Conservation (phyloP, 2,888 invertebrate species). For the Thumatha senex region DNA sequence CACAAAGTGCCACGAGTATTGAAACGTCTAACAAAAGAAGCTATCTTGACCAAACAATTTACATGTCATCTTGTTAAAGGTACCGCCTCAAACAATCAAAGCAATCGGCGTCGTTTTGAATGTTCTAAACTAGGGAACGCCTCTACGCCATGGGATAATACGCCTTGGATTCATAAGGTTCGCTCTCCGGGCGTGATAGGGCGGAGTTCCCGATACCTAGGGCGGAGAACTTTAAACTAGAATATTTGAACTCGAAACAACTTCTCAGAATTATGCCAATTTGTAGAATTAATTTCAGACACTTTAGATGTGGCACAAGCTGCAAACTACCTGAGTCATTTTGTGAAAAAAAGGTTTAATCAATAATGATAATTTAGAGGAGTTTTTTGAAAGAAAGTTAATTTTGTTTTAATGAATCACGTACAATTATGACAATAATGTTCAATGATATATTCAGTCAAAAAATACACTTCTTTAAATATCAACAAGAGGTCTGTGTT, state of each 20-base stretch:
- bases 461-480: too few relatives aligned
- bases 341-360: conserved; percentile 17
- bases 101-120: not conserved
- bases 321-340: conserved; percentile 43
- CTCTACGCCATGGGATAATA: conserved; percentile 9
- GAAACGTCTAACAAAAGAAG: conserved; percentile 41
- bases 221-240: conserved; percentile 51
- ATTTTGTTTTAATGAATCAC: not conserved
- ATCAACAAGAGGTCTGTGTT: too few relatives aligned
- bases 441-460: too few relatives aligned
- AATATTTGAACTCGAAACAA: conserved; percentile 53
- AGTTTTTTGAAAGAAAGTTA: conserved; percentile 9
- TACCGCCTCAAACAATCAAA: conserved; percentile 24
- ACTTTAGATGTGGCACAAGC: conserved; percentile 43
- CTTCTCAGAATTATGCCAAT: conserved; percentile 59
- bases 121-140: conserved; percentile 13
- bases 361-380: not conserved
- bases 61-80: conserved; percentile 46
- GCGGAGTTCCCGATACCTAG: conserved; percentile 58
- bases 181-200: conserved; percentile 63
- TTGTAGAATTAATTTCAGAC: conserved; percentile 64
- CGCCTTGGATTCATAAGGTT: conserved; percentile 3
- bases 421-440: not conserved
- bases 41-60: conserved; percentile 66
- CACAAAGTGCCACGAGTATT: conserved; percentile 19